These are phyloP conservation scores for Apistogramma diplotaenia DNA, from an alignment of 2,113 vertebrate genomes.

Conservation along the genomic window DNA sequence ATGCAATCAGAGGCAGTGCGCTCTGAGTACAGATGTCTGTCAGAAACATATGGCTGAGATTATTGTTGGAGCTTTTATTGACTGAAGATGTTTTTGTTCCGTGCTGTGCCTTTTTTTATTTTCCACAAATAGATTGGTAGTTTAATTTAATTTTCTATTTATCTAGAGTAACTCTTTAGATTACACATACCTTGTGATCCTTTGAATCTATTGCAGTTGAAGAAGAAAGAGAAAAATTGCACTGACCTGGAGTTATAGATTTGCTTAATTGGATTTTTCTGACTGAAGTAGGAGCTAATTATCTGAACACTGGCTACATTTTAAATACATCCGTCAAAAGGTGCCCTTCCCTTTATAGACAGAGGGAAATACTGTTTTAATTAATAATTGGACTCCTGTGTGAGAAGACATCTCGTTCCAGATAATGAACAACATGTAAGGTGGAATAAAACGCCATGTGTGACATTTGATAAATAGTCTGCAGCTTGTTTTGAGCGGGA, in stretches of 20 bases:
- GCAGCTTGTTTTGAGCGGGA: slow-evolving; percentile 3
- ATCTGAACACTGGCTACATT: slow-evolving; percentile 45
- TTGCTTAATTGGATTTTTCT: slow-evolving; percentile 57
- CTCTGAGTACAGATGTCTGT: background rate
- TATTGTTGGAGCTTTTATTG: background rate
- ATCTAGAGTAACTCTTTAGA: background rate
- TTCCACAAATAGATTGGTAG: background rate
- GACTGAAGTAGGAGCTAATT: slow-evolving; percentile 56
- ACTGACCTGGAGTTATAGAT: slow-evolving; percentile 46
- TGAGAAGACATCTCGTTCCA: slow-evolving; percentile 19
- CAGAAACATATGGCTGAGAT: background rate
- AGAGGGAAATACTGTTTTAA: slow-evolving; percentile 15
- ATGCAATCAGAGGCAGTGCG: background rate
- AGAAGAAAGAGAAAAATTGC: slow-evolving; percentile 14
- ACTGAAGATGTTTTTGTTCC: slow-evolving; percentile 6
- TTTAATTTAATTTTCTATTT: background rate
- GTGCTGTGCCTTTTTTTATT: background rate
- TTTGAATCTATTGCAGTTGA: slow-evolving; percentile 10
- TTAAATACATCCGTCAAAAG: slow-evolving; percentile 46
- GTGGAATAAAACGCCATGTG: background rate
- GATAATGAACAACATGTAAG: slow-evolving; percentile 31
- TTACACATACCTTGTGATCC: background rate
- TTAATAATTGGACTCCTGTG: slow-evolving; percentile 30
- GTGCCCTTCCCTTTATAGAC: background rate
- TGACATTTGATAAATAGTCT: slow-evolving; percentile 29